Evolutionary conservation across 2,888 invertebrate genomes (phyloP).

Genomic region (Escarpia spicata): DNA sequence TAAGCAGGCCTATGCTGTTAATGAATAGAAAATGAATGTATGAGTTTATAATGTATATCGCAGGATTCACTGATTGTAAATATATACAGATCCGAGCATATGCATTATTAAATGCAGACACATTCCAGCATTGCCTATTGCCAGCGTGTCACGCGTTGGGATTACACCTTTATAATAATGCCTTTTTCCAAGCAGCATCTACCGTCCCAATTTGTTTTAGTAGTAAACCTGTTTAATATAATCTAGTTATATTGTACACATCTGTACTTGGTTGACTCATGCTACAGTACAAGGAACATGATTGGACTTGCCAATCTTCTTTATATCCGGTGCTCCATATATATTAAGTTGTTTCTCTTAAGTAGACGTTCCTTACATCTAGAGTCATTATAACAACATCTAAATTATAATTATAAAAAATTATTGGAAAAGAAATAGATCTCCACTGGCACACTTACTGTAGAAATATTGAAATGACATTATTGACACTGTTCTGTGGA

Average conservation of each 20-base stretch:
- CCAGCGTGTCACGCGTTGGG: not conserved
- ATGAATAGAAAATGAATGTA: not conserved
- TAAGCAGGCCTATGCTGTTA: not conserved
- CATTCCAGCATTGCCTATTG: not conserved
- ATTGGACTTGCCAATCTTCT: too few relatives aligned
- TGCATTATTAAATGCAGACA: not conserved
- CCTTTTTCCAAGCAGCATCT: not conserved
- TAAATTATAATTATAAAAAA: not conserved
- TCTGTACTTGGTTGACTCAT: not conserved
- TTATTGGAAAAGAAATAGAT: not conserved
- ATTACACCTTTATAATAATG: not conserved
- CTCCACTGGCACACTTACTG: not conserved
- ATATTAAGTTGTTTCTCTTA: too few relatives aligned
- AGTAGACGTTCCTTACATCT: too few relatives aligned
- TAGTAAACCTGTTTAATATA: not conserved
- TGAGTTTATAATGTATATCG: not conserved
- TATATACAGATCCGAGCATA: not conserved
- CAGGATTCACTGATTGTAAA: not conserved
- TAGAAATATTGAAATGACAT: not conserved
- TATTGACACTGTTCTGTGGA: not conserved
- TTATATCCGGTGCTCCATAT: too few relatives aligned
- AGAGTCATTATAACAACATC: too few relatives aligned
- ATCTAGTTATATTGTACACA: not conserved
- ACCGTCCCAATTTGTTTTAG: not conserved
- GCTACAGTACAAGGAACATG: too few relatives aligned